phyloP scores from a whole-genome alignment of 2,113 vertebrate genomes.

The Pycnonotus jocosus region DNA sequence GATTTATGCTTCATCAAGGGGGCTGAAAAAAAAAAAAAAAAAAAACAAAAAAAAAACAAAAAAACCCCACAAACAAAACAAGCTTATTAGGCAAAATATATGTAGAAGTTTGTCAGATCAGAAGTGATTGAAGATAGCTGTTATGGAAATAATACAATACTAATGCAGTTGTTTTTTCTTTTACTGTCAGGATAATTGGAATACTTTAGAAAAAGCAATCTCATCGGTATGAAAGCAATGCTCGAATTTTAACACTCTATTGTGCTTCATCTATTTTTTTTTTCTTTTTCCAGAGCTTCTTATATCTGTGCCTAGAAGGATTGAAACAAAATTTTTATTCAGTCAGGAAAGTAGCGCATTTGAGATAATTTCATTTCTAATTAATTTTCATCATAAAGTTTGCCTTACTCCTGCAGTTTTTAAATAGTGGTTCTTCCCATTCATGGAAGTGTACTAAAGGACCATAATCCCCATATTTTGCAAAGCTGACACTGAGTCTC shows the following conservation, averaged over 20 bases:
- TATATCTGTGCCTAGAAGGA: slow-evolving; percentile 9
- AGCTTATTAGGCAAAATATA: slow-evolving; percentile 9
- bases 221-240: not conserved
- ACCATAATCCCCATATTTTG: not conserved
- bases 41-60: not conserved
- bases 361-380: not conserved
- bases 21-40: not conserved
- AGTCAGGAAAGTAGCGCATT: not conserved
- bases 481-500: not conserved
- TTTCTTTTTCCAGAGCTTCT: not conserved
- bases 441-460: not conserved
- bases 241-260: slow-evolving; percentile 3
- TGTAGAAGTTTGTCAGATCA: slow-evolving; percentile 2
- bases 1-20: not conserved
- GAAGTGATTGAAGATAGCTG: slow-evolving; percentile 32
- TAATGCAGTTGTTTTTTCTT: slow-evolving; percentile 35
- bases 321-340: not conserved
- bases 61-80: not conserved
- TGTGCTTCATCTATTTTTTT: not conserved
- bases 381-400: not conserved
- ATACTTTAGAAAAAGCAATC: slow-evolving; percentile 46
- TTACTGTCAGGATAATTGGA: slow-evolving; percentile 56
- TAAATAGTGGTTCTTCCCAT: not conserved
- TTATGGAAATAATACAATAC: slow-evolving; percentile 43
- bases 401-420: not conserved